Percentiles rank a stretch among this genome's conserved stretches.
These are phyloP conservation scores for Melinaea menophilus DNA, from an alignment of 2,888 invertebrate species.

Conservation along the genomic window DNA sequence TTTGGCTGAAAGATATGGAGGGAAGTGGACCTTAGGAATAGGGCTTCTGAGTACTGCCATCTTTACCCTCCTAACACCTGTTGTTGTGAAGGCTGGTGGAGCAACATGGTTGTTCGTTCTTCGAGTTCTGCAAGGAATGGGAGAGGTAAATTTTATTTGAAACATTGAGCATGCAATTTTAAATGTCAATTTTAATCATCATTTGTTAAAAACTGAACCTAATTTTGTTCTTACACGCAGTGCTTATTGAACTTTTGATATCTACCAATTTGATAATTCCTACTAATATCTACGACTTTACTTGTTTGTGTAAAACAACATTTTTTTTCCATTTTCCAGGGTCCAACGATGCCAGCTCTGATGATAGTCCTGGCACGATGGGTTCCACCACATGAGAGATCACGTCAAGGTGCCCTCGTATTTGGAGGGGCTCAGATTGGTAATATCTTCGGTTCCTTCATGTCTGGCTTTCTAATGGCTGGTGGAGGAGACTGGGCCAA, in stretches of 20 bases:
- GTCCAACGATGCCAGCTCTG: slow-evolving; percentile 86
- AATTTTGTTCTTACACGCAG: too few species aligned
- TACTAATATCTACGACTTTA: too few species aligned
- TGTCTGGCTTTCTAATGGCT: slow-evolving; percentile 75
- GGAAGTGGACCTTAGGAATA: slow-evolving; percentile 89
- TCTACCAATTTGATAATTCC: too few species aligned
- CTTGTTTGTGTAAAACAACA: neutral
- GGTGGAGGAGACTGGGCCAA: slow-evolving; percentile 76
- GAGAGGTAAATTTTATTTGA: slow-evolving; percentile 77
- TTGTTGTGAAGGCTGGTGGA: slow-evolving; percentile 80
- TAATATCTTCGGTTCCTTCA: slow-evolving; percentile 76
- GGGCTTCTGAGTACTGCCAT: slow-evolving; percentile 89
- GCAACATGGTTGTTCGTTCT: slow-evolving; percentile 77
- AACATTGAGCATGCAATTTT: too few species aligned
- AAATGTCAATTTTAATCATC: too few species aligned
- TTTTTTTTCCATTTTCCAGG: slow-evolving; percentile 53
- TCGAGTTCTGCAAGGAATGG: slow-evolving; percentile 85
- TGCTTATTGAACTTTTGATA: too few species aligned
- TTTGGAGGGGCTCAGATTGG: slow-evolving; percentile 80
- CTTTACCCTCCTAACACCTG: slow-evolving; percentile 88
- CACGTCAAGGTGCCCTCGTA: slow-evolving; percentile 77
- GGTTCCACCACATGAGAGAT: slow-evolving; percentile 80
- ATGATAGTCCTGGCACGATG: slow-evolving; percentile 80
- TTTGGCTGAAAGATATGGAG: slow-evolving; percentile 89
- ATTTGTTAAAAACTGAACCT: too few species aligned